Base-by-base conservation (phyloP, 1,140 invertebrate species). In the Antheraea mylitta region DNA sequence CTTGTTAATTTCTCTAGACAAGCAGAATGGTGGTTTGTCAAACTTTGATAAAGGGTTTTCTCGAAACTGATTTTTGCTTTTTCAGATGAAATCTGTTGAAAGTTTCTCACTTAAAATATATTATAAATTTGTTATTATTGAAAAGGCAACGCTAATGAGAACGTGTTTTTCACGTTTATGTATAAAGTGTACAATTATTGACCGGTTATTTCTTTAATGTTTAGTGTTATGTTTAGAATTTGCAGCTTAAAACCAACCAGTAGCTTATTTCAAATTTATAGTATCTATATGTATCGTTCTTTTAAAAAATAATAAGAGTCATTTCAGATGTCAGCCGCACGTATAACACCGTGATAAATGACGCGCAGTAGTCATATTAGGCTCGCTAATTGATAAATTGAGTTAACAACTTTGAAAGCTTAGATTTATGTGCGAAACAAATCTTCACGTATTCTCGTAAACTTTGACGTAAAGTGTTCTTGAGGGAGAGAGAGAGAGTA, bases 41-140 rank as follows among this genome's bases (percentile, higher is more conserved):
- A 65, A 65, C 38, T 65, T 65, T 65, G 64, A 65, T 65, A 65
- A 65, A 65, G 64, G 64, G 64, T 48, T 65, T 64, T 65, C 42
- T 65, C 45, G 16, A 53, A 53, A 53, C 45, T 53, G 11, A 53
- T 53, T 53, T 53, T 53, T 16, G 45, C 45, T 6, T 9, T 13
- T 53, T 53, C 11, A 53, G 45, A 16, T 53, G 45, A 53, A 53
- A 53, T 53, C 45, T 53, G 45, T 53, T 53, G 16, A 53, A 53
- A 53, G 45, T 5, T 53, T 53, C 16, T 13, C 45, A 53, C 38
- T 7, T 11, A 53, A 61, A 16, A 53, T 6, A 53, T n/a, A 53
- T 53, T 6, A 13, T 53, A 13, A 13, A 53, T 13, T 42, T 42
- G 2, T 8, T 8, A 42, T 42, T 42, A 42, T 42, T 42, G 7